Evolutionary conservation across 2,888 invertebrate genomes (phyloP).

Genomic region (Bellardia pandia): DNA sequence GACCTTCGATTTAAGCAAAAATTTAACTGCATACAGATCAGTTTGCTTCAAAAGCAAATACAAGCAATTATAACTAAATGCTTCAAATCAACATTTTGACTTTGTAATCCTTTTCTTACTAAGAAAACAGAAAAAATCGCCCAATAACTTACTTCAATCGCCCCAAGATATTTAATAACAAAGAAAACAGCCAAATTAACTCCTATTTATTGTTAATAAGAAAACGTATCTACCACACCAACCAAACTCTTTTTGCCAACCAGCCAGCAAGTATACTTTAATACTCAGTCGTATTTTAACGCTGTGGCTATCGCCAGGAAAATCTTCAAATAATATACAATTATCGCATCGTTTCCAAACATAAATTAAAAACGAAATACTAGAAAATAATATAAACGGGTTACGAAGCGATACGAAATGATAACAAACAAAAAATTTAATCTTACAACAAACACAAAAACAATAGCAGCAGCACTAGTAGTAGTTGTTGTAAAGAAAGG

Average conservation of each 20-base stretch:
- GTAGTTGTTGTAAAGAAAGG: conserved; percentile 10
- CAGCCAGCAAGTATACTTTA: conserved; percentile 22
- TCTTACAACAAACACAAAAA: conserved; percentile 33
- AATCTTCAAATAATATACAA: conserved; percentile 68
- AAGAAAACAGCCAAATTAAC: conserved; percentile 70
- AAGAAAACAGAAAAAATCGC: background rate
- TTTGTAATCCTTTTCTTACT: background rate
- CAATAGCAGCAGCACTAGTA: background rate
- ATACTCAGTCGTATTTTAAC: conserved; percentile 48
- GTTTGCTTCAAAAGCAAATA: no score
- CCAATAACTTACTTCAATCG: conserved; percentile 45
- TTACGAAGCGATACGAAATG: conserved; percentile 37
- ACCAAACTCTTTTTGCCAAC: background rate
- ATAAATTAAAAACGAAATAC: conserved; percentile 64
- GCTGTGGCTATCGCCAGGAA: conserved; percentile 55
- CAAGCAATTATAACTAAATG: no score
- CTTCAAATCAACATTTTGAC: background rate
- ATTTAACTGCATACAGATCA: no score
- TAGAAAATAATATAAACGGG: conserved; percentile 59
- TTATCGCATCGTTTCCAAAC: conserved; percentile 65
- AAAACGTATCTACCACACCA: conserved; percentile 50
- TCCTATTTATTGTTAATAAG: conserved; percentile 73
- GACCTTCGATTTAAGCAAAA: no score
- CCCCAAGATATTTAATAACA: conserved; percentile 47
- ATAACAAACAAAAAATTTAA: conserved; percentile 65